Base-by-base conservation (phyloP, 2,888 invertebrate genomes). In the Chrysolina haemoptera region DNA sequence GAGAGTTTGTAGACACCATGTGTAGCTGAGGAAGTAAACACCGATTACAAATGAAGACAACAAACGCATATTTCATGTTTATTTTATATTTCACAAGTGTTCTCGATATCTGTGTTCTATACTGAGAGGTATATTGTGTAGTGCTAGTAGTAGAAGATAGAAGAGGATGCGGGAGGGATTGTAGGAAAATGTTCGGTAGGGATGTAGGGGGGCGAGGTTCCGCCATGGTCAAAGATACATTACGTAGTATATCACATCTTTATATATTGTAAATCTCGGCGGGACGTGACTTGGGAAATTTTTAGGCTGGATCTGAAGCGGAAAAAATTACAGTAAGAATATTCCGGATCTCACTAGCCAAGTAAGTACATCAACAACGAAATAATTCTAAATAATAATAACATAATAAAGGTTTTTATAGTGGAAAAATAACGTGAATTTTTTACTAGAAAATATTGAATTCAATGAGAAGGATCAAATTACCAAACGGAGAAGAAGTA, bases 51-150 rank as follows among this genome's bases (percentile, higher is more conserved):
- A 85, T 83, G 79, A 84, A 83, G 82, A 85, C 84, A 84, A 85
- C 83, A 79, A 82, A 84, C 81, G 81, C 86, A 83, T 83, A 86
- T 85, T 84, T 85, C 81, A 87, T 87, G 86, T 87, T 86, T 86
- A 87, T 86, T 87, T 73, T 55, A 71, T 85, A 85, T 85, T 87
- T 85, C 85, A 85, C 85, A 86, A 85, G 87, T 87, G 86, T 86
- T 87, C 84, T 87, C 86, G 87, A 87, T 86, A 87, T 85, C 87
- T 86, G 86, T 87, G 87, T 86, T 85, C 85, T 85, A 87, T 85
- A 84, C 84, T 84, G 82, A 81, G 84, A 75, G 84, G 82, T 84
- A 85, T 83, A 86, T 84, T 84, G 84, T 86, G 84, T 86, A 85
- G 87, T 86, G 86, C 86, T 86, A 85, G 83, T 84, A 85, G 85